Evolutionary conservation across 2,113 vertebrate species (phyloP).

Genomic region (Lophura nycthemera): DNA sequence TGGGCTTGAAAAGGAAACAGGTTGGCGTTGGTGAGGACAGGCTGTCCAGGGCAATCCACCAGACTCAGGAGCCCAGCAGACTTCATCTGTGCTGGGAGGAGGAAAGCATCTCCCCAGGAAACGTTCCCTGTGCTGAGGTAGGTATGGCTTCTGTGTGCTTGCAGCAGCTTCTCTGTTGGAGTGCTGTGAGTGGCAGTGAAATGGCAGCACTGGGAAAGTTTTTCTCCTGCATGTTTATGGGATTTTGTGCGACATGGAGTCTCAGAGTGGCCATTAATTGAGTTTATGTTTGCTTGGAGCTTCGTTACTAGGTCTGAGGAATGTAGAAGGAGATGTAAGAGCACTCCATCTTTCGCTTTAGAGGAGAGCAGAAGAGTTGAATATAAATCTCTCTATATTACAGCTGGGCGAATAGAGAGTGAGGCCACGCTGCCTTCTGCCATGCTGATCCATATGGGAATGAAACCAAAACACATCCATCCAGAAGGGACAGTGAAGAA

Average conservation of each 20-base stretch:
- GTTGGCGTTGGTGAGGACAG: background rate
- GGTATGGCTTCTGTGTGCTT: background rate
- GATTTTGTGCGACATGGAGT: background rate
- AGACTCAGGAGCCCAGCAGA: background rate
- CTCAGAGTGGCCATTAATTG: background rate
- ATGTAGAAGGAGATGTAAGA: background rate
- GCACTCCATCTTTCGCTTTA: background rate
- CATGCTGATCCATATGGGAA: background rate
- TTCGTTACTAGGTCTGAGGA: background rate
- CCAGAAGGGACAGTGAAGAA: background rate
- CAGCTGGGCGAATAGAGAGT: background rate
- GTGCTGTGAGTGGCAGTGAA: background rate
- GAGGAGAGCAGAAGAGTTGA: background rate
- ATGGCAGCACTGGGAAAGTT: background rate
- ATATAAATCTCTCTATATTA: background rate
- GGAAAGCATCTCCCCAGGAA: background rate
- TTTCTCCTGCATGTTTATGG: background rate
- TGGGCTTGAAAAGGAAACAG: background rate
- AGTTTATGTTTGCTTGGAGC: background rate
- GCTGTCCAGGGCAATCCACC: fast-evolving
- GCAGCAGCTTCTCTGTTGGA: background rate
- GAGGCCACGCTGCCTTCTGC: background rate
- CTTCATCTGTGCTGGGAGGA: background rate
- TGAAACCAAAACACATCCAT: background rate
- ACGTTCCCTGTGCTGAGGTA: fast-evolving